Conservation (phyloP, 2,888 invertebrate species). For the Tanypteryx hageni region DNA sequence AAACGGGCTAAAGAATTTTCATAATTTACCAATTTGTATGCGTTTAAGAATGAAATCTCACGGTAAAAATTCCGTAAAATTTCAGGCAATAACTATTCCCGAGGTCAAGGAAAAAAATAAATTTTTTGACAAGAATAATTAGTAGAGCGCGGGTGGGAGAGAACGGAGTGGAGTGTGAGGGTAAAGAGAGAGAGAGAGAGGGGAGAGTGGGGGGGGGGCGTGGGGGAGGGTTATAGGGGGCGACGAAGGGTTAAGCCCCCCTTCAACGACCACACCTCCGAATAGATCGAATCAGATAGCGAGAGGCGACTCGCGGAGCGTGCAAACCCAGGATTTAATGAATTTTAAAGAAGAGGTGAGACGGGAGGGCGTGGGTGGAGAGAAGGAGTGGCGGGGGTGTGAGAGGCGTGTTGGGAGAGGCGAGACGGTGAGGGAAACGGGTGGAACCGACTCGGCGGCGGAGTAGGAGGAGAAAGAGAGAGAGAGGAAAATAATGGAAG, state of each 20-base stretch:
- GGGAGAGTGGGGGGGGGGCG: neutral
- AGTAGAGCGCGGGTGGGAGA: neutral
- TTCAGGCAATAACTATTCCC: neutral
- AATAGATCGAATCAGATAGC: neutral
- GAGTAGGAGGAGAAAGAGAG: neutral
- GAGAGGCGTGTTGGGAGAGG: neutral
- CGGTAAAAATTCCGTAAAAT: neutral
- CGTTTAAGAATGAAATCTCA: conserved; percentile 14
- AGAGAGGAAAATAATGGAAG: neutral
- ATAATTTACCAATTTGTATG: conserved; percentile 10
- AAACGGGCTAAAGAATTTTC: neutral
- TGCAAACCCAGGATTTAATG: conserved; percentile 55
- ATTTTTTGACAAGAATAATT: neutral
- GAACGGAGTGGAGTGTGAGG: neutral
- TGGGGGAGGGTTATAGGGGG: neutral
- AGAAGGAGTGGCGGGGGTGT: neutral
- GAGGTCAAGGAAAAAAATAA: neutral
- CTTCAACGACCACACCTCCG: conserved; percentile 43
- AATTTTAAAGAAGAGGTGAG: conserved; percentile 22
- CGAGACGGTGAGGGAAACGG: neutral
- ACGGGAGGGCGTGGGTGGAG: neutral
- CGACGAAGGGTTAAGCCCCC: neutral
- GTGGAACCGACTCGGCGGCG: neutral
- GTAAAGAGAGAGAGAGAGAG: neutral
- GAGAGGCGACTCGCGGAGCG: neutral